Evolutionary conservation across 2,113 vertebrate genomes (phyloP), one percentile per base, ranked within the genome.

Genomic region (Pseudolaguvia tuberculata): DNA sequence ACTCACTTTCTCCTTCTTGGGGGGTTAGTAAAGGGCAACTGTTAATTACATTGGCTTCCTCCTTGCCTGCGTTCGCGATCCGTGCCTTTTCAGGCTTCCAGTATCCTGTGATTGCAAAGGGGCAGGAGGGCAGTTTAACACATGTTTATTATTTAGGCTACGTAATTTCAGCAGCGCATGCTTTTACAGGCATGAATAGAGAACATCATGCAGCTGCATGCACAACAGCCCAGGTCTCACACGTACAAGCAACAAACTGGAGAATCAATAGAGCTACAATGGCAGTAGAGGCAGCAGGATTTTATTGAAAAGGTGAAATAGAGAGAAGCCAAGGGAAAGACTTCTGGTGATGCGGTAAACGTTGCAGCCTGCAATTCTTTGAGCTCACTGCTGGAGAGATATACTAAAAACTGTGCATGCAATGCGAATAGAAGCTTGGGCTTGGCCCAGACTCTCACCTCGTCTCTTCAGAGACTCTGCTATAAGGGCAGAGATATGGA

Each of bases 1-100:
- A 99, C 97, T 99, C 96, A 99, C 97, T 94, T 95, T 96, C 95
- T 95, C 92, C 93, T 88, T 83, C 90, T 80, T 92, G 92, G 92
- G 91, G 90, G 91, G 95, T 99, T 99, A 99, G 96, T 98, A 98
- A 96, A 85, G 92, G 92, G 89, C 91, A 93, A 95, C 88, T 95
- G 93, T 96, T 97, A 94, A 91, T 92, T 85, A 91, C 89, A 89
- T 92, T 90, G 88, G 87, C 88, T 84, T 97, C 96, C 86, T 98
- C 95, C 81, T 86, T 88, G 88, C 92, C 88, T 89, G 94, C 90
- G 89, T 89, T 88, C 88, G 94, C 89, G 84, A 93, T 88, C 93
- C 93, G 93, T 90, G 92, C 90, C 92, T 94, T 94, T 93, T 99
- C 97, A 90, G 92, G 89, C 92, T 94, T 98, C 97, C 97, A 99